Evolutionary conservation across 2,797 vertebrate genomes (phyloP).

Genomic region (Tarsius wallacei): DNA sequence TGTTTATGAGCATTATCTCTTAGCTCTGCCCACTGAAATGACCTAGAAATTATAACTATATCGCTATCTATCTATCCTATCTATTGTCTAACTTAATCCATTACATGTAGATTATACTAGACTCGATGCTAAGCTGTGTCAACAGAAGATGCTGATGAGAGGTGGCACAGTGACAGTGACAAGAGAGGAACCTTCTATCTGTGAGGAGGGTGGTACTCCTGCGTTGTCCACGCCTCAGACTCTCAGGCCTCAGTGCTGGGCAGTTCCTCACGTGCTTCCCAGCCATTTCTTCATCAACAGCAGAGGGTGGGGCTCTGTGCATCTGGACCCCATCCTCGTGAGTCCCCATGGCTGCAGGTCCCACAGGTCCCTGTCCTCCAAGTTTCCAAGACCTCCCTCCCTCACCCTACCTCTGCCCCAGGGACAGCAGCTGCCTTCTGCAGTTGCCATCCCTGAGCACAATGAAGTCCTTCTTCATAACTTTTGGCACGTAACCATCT

Average conservation of each 20-base stretch:
- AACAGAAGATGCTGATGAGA: neutral
- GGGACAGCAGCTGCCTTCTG: neutral
- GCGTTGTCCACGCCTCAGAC: too few relatives aligned
- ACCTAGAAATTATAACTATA: neutral
- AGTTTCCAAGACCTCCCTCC: neutral
- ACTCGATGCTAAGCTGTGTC: neutral
- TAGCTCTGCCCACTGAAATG: neutral
- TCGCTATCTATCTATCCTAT: too few relatives aligned
- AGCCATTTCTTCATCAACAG: neutral
- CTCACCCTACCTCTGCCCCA: neutral
- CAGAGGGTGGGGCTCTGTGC: neutral
- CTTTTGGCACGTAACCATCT: neutral
- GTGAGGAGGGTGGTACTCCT: fast-evolving
- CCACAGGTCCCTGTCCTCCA: neutral
- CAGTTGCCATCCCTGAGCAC: neutral
- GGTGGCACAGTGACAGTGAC: neutral
- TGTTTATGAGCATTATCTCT: neutral
- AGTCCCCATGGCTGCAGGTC: neutral
- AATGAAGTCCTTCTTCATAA: neutral
- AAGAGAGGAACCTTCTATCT: too few relatives aligned
- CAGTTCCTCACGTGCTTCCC: neutral
- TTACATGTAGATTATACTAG: too few relatives aligned
- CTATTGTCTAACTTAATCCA: too few relatives aligned
- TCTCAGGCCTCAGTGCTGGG: neutral
- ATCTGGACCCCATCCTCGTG: neutral